A percentile compares a stretch with the other conserved stretches of the same genome.
phyloP scores from a whole-genome alignment of 2,797 vertebrate species.

The Poeciliopsis turneri region DNA sequence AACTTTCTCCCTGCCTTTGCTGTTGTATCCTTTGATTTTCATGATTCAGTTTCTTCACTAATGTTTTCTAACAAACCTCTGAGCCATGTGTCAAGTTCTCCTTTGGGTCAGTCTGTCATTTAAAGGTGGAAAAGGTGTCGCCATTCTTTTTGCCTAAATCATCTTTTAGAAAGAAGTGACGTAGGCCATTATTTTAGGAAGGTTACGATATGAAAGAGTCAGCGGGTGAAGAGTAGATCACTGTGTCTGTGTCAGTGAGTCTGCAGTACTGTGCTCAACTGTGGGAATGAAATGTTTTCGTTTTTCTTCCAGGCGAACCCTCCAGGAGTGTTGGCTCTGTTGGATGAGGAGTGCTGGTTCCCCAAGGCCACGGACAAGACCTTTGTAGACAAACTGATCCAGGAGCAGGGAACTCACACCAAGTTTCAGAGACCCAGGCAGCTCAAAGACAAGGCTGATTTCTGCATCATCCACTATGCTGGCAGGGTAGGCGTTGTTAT shows the following conservation, averaged over 20 bases:
- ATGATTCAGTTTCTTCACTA: not conserved
- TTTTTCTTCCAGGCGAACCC: slow-evolving; percentile 86
- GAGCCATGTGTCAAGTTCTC: not conserved
- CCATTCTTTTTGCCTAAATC: too few species aligned
- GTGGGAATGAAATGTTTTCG: not conserved
- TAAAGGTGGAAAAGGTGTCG: not conserved
- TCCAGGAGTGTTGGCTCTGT: slow-evolving; percentile 92
- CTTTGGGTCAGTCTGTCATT: not conserved
- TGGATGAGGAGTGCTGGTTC: slow-evolving; percentile 99
- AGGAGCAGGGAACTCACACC: slow-evolving; percentile 94
- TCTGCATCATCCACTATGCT: slow-evolving; percentile 98
- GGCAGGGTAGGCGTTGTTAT: slow-evolving; percentile 85
- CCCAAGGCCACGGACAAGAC: slow-evolving; percentile 98
- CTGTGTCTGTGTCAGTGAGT: not conserved
- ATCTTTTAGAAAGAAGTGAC: too few species aligned
- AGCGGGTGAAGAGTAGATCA: not conserved
- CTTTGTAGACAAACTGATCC: slow-evolving; percentile 95
- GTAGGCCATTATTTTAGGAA: too few species aligned
- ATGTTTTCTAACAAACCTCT: not conserved
- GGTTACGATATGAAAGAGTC: not conserved
- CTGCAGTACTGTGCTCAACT: not conserved
- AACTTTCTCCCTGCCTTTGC: not conserved
- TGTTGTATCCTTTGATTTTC: not conserved
- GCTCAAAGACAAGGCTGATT: slow-evolving; percentile 97
- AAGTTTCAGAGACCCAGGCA: slow-evolving; percentile 98